phyloP scores from a whole-genome alignment of 2,113 vertebrate genomes.

The Aramus guarauna region DNA sequence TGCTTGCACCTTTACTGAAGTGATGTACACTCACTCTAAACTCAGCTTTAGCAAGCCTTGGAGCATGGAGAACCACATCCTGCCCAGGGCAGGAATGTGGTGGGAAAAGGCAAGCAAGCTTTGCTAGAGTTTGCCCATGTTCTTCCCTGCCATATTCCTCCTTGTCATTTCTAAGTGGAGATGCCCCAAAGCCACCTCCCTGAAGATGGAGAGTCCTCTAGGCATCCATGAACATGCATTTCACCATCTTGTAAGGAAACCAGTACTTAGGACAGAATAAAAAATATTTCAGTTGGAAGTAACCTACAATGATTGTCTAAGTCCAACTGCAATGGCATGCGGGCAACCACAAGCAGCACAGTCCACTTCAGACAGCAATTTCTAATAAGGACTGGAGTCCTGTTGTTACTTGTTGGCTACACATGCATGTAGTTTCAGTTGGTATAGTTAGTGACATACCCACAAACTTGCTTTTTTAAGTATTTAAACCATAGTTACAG shows the following conservation, averaged over 20 bases:
- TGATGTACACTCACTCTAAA: neutral
- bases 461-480: neutral
- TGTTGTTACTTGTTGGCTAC: neutral
- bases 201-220: neutral
- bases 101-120: neutral
- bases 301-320: neutral
- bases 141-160: neutral
- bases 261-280: neutral
- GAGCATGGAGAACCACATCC: neutral
- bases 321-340: neutral
- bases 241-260: neutral
- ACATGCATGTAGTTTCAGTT: accelerated
- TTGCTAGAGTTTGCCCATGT: neutral
- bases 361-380: neutral
- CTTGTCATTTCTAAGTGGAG: neutral
- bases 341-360: neutral
- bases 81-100: neutral
- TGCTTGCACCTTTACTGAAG: neutral
- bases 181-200: neutral
- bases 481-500: neutral
- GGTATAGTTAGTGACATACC: neutral
- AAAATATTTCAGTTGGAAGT: neutral
- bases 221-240: neutral
- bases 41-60: neutral
- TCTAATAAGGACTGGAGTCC: neutral